Conservation (phyloP, 2,113 vertebrate genomes). For the Osmerus eperlanus region DNA sequence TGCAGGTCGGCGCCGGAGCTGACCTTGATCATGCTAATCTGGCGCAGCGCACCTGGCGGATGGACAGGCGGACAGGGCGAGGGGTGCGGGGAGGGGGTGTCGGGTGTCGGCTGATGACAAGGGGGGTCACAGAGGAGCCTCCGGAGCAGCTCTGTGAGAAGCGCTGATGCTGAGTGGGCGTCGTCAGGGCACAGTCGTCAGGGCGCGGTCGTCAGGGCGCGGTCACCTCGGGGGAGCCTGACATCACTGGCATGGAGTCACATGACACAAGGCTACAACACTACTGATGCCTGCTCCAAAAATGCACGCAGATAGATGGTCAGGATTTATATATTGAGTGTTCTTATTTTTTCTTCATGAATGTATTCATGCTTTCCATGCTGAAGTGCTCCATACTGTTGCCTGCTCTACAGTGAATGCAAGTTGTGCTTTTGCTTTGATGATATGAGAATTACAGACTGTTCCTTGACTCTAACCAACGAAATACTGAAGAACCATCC, state of each 20-base stretch:
- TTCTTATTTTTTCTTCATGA: background rate
- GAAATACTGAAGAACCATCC: no score
- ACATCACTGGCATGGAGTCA: conserved; percentile 25
- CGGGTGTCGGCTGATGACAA: conserved; percentile 49
- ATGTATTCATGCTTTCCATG: no score
- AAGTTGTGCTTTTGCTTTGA: no score
- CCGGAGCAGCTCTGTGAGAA: conserved; percentile 22
- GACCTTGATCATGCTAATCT: conserved; percentile 68
- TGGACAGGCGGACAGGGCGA: conserved; percentile 36
- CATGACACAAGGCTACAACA: conserved; percentile 8
- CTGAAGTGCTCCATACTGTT: no score
- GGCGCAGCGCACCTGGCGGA: conserved; percentile 53
- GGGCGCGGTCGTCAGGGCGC: conserved; percentile 11
- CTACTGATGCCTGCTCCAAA: background rate
- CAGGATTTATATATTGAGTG: background rate
- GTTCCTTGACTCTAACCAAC: no score
- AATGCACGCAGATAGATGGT: background rate
- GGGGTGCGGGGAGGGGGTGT: conserved; percentile 35
- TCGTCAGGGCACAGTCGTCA: no score
- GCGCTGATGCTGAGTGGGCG: conserved; percentile 44
- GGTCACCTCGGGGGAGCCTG: conserved; percentile 30
- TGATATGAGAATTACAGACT: no score
- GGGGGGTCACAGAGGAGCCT: conserved; percentile 43
- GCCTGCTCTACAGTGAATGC: no score
- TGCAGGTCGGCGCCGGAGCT: conserved; percentile 43